A percentile compares a stretch with the other conserved stretches of the same genome.
Evolutionary conservation across 2,797 vertebrate species (phyloP).

Genomic region (Melanotaenia pygmaea): DNA sequence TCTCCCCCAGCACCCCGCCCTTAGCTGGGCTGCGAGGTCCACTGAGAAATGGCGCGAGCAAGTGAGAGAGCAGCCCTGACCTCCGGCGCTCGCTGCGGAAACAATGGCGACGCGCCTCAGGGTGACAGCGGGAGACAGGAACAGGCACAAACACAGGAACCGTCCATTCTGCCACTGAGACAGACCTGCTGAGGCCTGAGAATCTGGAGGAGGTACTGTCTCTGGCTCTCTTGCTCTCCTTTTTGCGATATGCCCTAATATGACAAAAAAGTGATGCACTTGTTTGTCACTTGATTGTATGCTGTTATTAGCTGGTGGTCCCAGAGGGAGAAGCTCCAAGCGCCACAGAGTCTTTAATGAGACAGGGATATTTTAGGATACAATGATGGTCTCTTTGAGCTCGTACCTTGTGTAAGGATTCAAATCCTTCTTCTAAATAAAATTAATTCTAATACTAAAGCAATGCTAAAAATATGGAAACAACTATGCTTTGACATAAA

Average conservation of each 20-base stretch:
- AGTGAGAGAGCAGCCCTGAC: slow-evolving; percentile 67
- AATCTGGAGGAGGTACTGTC: slow-evolving; percentile 66
- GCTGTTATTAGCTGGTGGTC: slow-evolving; percentile 57
- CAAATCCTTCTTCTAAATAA: slow-evolving; percentile 2
- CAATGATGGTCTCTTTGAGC: slow-evolving; percentile 49
- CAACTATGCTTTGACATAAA: neutral
- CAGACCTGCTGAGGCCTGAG: slow-evolving; percentile 69
- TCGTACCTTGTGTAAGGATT: slow-evolving; percentile 32
- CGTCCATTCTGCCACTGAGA: slow-evolving; percentile 77
- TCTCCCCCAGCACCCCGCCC: slow-evolving; percentile 40
- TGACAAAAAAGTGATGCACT: slow-evolving; percentile 68
- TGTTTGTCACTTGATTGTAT: slow-evolving; percentile 53
- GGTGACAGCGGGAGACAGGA: slow-evolving; percentile 88
- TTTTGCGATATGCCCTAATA: slow-evolving; percentile 65
- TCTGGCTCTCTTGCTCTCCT: slow-evolving; percentile 47
- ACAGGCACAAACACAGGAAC: slow-evolving; percentile 88
- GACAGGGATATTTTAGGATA: slow-evolving; percentile 66
- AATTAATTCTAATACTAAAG: neutral
- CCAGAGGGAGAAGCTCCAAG: slow-evolving; percentile 58
- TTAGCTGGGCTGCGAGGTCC: slow-evolving; percentile 32
- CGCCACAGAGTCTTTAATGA: slow-evolving; percentile 70
- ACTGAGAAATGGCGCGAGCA: slow-evolving; percentile 24
- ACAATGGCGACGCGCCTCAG: slow-evolving; percentile 83
- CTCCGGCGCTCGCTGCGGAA: slow-evolving; percentile 73
- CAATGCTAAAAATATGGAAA: neutral